Conservation (phyloP, 2,797 vertebrate species). For the Aphelocoma californica region DNA sequence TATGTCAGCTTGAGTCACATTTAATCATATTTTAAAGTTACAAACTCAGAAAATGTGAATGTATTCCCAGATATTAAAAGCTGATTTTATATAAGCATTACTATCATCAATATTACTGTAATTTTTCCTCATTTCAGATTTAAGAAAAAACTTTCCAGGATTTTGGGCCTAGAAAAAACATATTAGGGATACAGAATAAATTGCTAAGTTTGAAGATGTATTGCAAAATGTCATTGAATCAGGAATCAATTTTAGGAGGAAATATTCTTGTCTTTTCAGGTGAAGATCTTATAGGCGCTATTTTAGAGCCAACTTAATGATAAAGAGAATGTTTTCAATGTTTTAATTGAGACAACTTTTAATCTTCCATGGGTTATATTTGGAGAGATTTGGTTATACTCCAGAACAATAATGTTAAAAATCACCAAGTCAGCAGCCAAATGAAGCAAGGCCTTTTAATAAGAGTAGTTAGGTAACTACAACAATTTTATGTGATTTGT, state of each 20-base stretch:
- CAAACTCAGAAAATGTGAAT: neutral
- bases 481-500: conserved; percentile 41
- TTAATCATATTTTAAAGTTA: neutral
- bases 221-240: neutral
- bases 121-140: neutral
- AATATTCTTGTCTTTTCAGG: neutral
- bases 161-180: neutral
- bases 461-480: conserved; percentile 50
- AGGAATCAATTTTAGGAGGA: neutral
- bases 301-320: neutral
- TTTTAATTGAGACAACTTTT: neutral
- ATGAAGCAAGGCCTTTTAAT: conserved; percentile 65
- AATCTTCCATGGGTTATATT: neutral
- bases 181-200: neutral
- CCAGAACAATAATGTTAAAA: conserved; percentile 67
- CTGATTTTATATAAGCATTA: neutral
- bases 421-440: conserved; percentile 70
- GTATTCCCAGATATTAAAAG: neutral
- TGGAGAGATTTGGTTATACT: conserved; percentile 66
- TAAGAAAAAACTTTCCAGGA: neutral
- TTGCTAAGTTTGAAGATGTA: neutral
- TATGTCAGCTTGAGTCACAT: neutral
- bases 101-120: neutral
- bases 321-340: neutral
- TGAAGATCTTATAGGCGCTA: neutral